phyloP scores from a whole-genome alignment of 1,140 invertebrate species.

The Phenacoccus solenopsis region DNA sequence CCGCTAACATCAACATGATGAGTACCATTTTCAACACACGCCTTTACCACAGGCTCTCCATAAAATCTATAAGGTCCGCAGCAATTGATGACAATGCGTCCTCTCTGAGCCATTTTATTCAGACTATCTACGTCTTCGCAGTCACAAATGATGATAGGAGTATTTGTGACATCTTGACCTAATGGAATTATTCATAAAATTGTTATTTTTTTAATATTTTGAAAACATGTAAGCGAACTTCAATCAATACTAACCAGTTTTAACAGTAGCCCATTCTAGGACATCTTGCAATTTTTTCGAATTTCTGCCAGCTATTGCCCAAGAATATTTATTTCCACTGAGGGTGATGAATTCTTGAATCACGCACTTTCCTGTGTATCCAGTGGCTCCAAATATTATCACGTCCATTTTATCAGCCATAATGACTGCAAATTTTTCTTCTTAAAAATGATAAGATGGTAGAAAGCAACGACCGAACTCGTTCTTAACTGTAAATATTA shows the following conservation, averaged over 20 bases:
- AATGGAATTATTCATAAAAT: conserved; percentile 11
- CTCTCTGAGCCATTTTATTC: conserved; percentile 55
- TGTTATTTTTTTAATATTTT: too few relatives aligned
- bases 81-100: conserved; percentile 68
- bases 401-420: conserved; percentile 42
- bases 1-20: conserved; percentile 86
- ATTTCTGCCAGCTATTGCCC: conserved; percentile 61
- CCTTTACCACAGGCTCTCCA: conserved; percentile 77
- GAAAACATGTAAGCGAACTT: neutral
- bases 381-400: conserved; percentile 69
- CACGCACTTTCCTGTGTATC: conserved; percentile 70
- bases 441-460: too few relatives aligned
- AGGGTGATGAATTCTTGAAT: conserved; percentile 44
- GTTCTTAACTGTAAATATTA: too few relatives aligned
- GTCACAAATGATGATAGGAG: conserved; percentile 64
- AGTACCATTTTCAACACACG: conserved; percentile 65
- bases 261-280: conserved; percentile 43
- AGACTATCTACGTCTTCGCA: conserved; percentile 56
- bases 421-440: neutral
- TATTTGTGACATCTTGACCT: conserved; percentile 45
- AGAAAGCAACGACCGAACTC: too few relatives aligned
- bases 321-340: conserved; percentile 41
- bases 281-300: conserved; percentile 56
- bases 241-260: conserved; percentile 36
- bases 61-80: conserved; percentile 80